These are phyloP conservation scores for Sisor rabdophorus DNA, from an alignment of 2,113 vertebrate species.

Conservation along the genomic window DNA sequence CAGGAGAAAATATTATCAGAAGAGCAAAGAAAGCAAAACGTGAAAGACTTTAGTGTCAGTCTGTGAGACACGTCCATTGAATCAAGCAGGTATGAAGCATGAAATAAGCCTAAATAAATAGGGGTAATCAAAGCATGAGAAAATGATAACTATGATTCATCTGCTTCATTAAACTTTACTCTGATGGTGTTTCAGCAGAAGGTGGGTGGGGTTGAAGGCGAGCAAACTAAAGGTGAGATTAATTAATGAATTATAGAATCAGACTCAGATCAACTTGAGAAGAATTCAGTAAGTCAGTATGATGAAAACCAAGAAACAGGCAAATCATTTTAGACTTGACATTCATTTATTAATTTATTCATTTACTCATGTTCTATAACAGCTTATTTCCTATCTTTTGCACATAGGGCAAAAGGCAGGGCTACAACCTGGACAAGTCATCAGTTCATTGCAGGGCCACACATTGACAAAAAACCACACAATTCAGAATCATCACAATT, in stretches of 20 bases:
- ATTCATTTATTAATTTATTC: no score
- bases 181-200: background rate
- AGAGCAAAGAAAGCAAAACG: conserved; percentile 6
- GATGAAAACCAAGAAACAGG: conserved; percentile 23
- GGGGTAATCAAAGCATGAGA: background rate
- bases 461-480: no score
- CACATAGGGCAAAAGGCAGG: no score
- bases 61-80: conserved; percentile 20
- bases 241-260: conserved; percentile 6
- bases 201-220: conserved; percentile 24
- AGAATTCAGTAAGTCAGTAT: background rate
- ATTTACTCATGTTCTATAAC: no score
- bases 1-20: conserved; percentile 25
- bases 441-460: no score
- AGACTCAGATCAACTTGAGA: background rate
- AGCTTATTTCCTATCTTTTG: no score
- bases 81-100: conserved; percentile 15
- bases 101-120: conserved; percentile 6
- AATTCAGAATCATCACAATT: no score
- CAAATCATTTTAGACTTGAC: no score
- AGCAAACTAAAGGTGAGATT: conserved; percentile 19
- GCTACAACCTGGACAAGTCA: no score
- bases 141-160: conserved; percentile 35
- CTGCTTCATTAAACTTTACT: conserved; percentile 7
- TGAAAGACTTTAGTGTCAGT: conserved; percentile 11